Evolutionary conservation across 2,797 vertebrate species (phyloP).

Genomic region (Luscinia luscinia): DNA sequence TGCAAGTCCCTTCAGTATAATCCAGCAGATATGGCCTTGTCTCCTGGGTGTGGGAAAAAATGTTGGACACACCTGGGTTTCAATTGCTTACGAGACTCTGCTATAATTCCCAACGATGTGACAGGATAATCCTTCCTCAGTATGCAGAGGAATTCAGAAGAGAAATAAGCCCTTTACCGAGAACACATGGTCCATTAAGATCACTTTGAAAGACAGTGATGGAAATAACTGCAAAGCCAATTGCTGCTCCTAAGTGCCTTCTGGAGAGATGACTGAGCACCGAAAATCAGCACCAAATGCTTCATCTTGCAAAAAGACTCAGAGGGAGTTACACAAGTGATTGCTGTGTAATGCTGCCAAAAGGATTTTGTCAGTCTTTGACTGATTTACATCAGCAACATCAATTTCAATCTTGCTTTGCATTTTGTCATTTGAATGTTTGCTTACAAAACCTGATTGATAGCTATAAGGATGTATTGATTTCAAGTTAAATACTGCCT

Average conservation of each 20-base stretch:
- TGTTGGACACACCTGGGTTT: not conserved
- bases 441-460: not conserved
- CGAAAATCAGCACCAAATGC: slow-evolving; percentile 3
- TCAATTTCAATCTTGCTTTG: slow-evolving; percentile 2
- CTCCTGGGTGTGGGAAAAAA: not conserved
- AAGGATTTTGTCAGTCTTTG: not conserved
- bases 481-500: not conserved
- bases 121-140: not conserved
- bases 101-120: not conserved
- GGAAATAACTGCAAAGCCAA: slow-evolving; percentile 26
- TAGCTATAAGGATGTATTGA: not conserved
- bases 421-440: not conserved
- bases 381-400: not conserved
- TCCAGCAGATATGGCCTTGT: not conserved
- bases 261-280: not conserved
- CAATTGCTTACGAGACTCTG: not conserved
- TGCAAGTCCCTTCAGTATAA: not conserved
- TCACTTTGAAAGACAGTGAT: not conserved
- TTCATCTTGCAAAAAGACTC: not conserved
- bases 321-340: not conserved
- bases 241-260: slow-evolving; percentile 33
- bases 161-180: not conserved
- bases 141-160: not conserved
- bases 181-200: not conserved
- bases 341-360: not conserved